phyloP scores from a whole-genome alignment of 2,797 vertebrate species.

The Pseudochaenichthys georgianus region DNA sequence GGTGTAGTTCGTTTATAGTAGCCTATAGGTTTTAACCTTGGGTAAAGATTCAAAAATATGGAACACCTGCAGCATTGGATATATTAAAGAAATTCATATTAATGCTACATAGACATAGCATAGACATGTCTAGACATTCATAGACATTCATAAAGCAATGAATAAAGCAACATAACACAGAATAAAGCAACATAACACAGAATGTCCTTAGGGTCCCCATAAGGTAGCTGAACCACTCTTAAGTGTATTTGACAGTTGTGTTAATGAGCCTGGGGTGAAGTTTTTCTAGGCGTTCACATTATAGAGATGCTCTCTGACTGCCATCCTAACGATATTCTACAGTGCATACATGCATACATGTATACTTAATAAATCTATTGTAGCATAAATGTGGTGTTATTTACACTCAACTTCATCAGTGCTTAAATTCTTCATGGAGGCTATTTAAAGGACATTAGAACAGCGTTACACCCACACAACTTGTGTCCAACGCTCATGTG shows the following conservation, averaged over 20 bases:
- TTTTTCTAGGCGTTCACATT: constrained; percentile 15
- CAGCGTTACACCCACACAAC: constrained; percentile 61
- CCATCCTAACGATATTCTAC: constrained; percentile 8
- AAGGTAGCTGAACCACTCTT: constrained; percentile 8
- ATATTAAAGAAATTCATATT: neutral
- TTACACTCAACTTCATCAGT: constrained; percentile 45
- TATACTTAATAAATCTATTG: constrained; percentile 41
- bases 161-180: neutral
- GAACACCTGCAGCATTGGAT: too few relatives aligned
- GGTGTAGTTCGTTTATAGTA: too few relatives aligned
- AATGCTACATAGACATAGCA: constrained; percentile 14
- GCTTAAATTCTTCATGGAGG: constrained; percentile 50
- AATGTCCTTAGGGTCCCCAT: neutral
- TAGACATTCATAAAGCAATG: neutral
- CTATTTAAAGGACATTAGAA: constrained; percentile 66
- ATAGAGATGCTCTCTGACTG: constrained; percentile 9
- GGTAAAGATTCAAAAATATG: too few relatives aligned
- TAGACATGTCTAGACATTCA: too few relatives aligned
- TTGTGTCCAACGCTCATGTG: constrained; percentile 58
- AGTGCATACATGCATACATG: constrained; percentile 38
- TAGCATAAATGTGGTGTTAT: constrained; percentile 60
- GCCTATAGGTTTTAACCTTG: too few relatives aligned
- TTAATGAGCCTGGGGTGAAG: constrained; percentile 1
- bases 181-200: neutral
- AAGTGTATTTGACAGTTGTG: constrained; percentile 34